A percentile compares a stretch with the other conserved stretches of the same genome.
Conservation (phyloP, 2,888 invertebrate species). For the Erebia aethiops region DNA sequence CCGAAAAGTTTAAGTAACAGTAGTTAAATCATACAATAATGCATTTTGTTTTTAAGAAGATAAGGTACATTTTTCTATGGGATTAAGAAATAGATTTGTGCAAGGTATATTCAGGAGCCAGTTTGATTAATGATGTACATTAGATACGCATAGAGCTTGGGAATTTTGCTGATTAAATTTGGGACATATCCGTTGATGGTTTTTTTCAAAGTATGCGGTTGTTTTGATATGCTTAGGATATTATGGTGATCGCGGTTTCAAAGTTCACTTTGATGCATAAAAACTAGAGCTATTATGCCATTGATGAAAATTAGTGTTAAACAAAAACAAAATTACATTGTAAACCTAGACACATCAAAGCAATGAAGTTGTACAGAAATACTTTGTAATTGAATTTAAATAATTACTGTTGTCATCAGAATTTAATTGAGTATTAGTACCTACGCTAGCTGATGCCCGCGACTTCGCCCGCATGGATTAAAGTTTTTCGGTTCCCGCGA, state of each 20-base stretch:
- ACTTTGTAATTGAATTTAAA: no score
- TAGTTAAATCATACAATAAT: conserved; percentile 4
- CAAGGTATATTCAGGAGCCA: conserved; percentile 39
- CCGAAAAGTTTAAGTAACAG: conserved; percentile 6
- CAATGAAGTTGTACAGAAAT: background rate
- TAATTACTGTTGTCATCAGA: background rate
- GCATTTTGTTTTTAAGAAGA: background rate
- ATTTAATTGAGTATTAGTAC: background rate
- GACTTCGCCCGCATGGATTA: no score
- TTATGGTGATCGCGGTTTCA: conserved; percentile 40
- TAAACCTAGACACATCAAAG: background rate
- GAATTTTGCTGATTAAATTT: conserved; percentile 53
- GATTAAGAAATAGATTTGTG: conserved; percentile 1
- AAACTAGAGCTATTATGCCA: conserved; percentile 15
- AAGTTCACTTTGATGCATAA: conserved; percentile 18
- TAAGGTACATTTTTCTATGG: conserved; percentile 3
- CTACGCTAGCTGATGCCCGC: no score
- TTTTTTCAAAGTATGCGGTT: conserved; percentile 40
- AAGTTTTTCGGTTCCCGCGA: no score
- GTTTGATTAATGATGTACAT: conserved; percentile 55
- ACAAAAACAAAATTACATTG: conserved; percentile 27
- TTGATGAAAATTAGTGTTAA: conserved; percentile 5
- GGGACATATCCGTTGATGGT: conserved; percentile 47
- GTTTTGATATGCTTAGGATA: conserved; percentile 43
- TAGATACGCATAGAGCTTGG: conserved; percentile 54